Evolutionary conservation across 2,888 invertebrate species (phyloP).

Genomic region (Philhelius pedissequus): DNA sequence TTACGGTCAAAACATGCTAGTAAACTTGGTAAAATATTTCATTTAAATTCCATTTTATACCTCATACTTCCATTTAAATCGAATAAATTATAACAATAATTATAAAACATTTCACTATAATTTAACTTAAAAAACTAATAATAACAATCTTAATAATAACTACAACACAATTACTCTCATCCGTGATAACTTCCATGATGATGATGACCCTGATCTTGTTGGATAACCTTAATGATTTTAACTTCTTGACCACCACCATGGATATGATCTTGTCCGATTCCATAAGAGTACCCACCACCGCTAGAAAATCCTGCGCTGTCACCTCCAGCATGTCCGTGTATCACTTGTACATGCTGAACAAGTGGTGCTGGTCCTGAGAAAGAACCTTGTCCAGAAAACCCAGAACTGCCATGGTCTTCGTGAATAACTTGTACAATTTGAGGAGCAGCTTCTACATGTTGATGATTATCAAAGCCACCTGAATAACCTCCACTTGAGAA

Average conservation of each 20-base stretch:
- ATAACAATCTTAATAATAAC: neutral
- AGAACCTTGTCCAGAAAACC: neutral
- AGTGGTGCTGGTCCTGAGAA: neutral
- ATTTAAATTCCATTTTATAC: too few relatives aligned
- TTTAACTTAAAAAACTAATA: conserved; percentile 13
- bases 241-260: neutral
- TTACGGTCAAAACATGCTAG: too few relatives aligned
- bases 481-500: neutral
- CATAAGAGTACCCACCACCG: neutral
- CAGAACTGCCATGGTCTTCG: neutral
- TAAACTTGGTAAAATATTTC: too few relatives aligned
- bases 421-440: neutral
- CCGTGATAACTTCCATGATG: neutral
- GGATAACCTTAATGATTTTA: neutral
- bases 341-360: neutral
- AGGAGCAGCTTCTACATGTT: neutral
- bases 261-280: neutral
- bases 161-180: neutral
- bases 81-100: neutral
- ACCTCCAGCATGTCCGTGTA: neutral
- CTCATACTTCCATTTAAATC: neutral
- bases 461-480: neutral
- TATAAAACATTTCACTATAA: neutral
- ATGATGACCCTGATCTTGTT: neutral
- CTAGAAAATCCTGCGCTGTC: neutral